A percentile compares a stretch with the other conserved stretches of the same genome.
Conservation (phyloP, 1,140 invertebrate species). For the Leptonema lineaticorne region DNA sequence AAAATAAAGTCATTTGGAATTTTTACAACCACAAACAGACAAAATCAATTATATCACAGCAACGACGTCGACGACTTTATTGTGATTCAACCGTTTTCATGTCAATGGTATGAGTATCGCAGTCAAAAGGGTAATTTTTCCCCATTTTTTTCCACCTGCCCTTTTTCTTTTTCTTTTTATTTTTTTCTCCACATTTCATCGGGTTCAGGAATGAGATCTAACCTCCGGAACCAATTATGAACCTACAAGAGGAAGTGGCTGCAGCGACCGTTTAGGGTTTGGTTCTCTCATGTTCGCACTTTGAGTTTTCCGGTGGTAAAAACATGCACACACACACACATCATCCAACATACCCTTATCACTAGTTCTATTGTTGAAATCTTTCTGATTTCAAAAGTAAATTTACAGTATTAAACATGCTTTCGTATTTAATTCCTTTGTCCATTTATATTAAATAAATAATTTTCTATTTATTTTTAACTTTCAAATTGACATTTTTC, state of each 20-base stretch:
- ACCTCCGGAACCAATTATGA: slow-evolving; percentile 13
- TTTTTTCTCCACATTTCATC: neutral
- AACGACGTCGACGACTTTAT: neutral
- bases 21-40: neutral
- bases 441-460: neutral
- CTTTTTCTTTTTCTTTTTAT: neutral
- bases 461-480: neutral
- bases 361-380: neutral
- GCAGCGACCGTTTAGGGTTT: slow-evolving; percentile 2
- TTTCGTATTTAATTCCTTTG: neutral
- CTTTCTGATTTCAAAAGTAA: no score
- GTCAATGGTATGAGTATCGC: neutral
- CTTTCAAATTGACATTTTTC: no score
- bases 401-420: neutral
- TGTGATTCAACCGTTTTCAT: no score
- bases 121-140: neutral
- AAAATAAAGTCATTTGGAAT: no score
- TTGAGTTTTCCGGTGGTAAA: neutral
- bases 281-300: slow-evolving; percentile 5
- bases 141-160: neutral
- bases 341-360: neutral
- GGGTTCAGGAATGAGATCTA: neutral
- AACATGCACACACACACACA: neutral
- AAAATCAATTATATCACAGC: neutral
- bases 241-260: slow-evolving; percentile 6